phyloP scores from a whole-genome alignment of 2,797 vertebrate genomes.

The Pithecia hirsuta region DNA sequence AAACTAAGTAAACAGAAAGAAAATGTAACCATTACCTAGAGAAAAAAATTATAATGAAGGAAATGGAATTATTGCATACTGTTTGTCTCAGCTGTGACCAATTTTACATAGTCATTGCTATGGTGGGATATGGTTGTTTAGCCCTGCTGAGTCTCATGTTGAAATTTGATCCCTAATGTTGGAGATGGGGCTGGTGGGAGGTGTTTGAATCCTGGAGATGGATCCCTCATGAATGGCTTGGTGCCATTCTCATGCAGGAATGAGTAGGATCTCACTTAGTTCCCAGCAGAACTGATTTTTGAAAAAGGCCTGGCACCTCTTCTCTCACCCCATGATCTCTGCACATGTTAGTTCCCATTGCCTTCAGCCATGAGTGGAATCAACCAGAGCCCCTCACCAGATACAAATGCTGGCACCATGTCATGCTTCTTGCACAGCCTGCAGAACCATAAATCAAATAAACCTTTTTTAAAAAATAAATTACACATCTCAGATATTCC shows the following conservation, averaged over 20 bases:
- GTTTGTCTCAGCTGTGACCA: background rate
- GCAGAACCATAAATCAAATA: background rate
- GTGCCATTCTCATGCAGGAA: background rate
- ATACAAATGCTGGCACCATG: background rate
- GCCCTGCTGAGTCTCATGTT: background rate
- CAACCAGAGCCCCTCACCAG: background rate
- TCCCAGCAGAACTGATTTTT: background rate
- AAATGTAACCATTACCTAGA: background rate
- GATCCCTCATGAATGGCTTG: background rate
- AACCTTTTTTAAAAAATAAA: background rate
- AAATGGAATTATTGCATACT: background rate
- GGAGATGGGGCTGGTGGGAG: background rate
- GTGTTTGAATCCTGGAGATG: background rate
- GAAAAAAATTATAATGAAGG: background rate
- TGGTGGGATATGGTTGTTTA: background rate
- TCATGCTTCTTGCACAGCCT: background rate
- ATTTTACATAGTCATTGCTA: background rate
- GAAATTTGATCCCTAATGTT: background rate
- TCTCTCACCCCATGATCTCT: background rate
- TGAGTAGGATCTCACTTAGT: background rate
- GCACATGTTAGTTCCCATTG: background rate
- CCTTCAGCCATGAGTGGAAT: background rate
- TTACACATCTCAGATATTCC: background rate
- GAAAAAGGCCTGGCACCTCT: background rate
- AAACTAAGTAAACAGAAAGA: slow-evolving; percentile 19